These are phyloP conservation scores for Rhimphoctona megacephalus DNA, from an alignment of 2,888 invertebrate genomes.

Conservation along the genomic window DNA sequence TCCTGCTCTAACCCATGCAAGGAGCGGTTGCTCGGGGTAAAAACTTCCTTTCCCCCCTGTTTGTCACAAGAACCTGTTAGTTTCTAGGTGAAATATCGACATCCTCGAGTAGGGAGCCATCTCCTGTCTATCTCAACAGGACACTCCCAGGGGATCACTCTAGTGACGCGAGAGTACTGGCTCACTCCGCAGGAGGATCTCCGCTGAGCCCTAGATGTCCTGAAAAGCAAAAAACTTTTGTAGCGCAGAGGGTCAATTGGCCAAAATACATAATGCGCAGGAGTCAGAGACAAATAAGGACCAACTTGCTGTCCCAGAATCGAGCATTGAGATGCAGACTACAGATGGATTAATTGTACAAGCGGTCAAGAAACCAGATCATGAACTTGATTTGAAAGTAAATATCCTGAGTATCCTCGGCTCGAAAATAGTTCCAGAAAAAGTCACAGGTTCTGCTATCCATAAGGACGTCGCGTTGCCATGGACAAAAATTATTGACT, in stretches of 20 bases:
- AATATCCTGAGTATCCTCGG: slow-evolving; percentile 43
- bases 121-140: neutral
- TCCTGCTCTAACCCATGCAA: too few species aligned
- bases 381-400: slow-evolving; percentile 54
- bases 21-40: too few species aligned
- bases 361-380: slow-evolving; percentile 17
- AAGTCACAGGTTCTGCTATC: slow-evolving; percentile 23
- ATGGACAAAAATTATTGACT: slow-evolving; percentile 55
- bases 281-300: neutral
- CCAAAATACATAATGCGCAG: neutral
- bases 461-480: slow-evolving; percentile 56
- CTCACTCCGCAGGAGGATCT: too few species aligned
- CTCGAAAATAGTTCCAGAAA: slow-evolving; percentile 31
- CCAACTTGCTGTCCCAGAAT: neutral
- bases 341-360: neutral
- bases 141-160: neutral
- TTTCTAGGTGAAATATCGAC: neutral
- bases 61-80: neutral
- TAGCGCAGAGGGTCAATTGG: neutral
- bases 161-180: too few species aligned
- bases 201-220: too few species aligned
- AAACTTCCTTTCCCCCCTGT: too few species aligned
- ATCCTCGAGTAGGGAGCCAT: neutral
- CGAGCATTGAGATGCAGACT: neutral
- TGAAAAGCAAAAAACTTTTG: too few species aligned